Conservation (phyloP, 2,888 invertebrate genomes). For the Psylliodes chrysocephalus region DNA sequence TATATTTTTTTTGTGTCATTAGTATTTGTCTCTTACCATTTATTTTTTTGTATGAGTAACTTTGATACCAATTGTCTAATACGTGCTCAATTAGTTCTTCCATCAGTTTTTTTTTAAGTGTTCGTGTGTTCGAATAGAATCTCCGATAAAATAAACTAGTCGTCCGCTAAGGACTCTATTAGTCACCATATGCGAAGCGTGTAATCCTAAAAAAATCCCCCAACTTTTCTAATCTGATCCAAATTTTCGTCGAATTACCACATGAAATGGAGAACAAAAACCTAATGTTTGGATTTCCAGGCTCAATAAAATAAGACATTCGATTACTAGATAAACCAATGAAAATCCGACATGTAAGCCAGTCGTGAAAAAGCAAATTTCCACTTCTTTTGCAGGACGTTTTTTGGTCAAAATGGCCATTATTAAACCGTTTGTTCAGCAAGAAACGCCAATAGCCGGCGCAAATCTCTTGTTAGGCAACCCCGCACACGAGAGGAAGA, state of each 20-base stretch:
- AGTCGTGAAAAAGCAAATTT: slow-evolving; percentile 55
- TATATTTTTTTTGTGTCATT: too few species aligned
- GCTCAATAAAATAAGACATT: slow-evolving; percentile 49
- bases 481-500: slow-evolving; percentile 57
- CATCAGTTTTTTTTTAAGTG: too few species aligned
- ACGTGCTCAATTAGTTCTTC: too few species aligned
- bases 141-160: not conserved
- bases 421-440: slow-evolving; percentile 65
- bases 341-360: slow-evolving; percentile 45
- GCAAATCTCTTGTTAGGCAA: slow-evolving; percentile 60
- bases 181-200: slow-evolving; percentile 11
- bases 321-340: slow-evolving; percentile 54
- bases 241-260: slow-evolving; percentile 51
- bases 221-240: slow-evolving; percentile 25
- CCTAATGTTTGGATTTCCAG: slow-evolving; percentile 41
- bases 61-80: too few species aligned
- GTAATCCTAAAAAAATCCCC: slow-evolving; percentile 24
- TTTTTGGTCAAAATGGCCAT: slow-evolving; percentile 55
- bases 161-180: slow-evolving; percentile 1
- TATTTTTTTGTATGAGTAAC: too few species aligned
- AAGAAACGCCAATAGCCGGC: slow-evolving; percentile 60
- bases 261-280: slow-evolving; percentile 48
- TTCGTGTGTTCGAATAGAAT: too few species aligned
- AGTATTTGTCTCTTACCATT: too few species aligned
- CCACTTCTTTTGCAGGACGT: slow-evolving; percentile 48